Evolutionary conservation across 2,888 invertebrate species (phyloP).

Genomic region (Luperina testacea): DNA sequence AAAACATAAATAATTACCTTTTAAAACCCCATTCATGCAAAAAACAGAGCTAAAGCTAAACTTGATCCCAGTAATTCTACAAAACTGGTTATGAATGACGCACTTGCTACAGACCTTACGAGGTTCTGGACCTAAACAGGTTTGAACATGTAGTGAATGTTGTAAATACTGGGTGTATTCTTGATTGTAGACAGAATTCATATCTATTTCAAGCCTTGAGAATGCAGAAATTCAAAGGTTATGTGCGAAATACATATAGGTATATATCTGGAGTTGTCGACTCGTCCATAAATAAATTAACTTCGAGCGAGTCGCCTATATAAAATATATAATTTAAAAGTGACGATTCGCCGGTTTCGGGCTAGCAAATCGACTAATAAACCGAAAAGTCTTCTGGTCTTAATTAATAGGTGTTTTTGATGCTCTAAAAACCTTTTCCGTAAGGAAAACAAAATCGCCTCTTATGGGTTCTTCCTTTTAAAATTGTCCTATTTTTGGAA

Average conservation of each 20-base stretch:
- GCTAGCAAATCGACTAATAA: no score
- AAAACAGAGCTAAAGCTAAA: constrained; percentile 7
- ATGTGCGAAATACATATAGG: background rate
- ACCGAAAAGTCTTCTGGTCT: background rate
- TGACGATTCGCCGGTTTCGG: no score
- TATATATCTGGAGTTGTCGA: no score
- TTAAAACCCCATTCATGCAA: background rate
- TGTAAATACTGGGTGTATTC: background rate
- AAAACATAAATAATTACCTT: background rate
- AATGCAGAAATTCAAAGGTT: background rate
- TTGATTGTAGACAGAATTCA: background rate
- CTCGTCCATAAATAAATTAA: background rate
- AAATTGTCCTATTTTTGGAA: background rate
- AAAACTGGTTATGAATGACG: constrained; percentile 45
- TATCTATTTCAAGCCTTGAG: background rate
- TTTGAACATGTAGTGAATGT: constrained; percentile 26
- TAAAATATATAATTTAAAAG: background rate
- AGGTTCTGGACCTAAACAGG: constrained; percentile 29
- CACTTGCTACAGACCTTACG: constrained; percentile 28
- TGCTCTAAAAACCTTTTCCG: background rate
- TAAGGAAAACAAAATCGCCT: background rate
- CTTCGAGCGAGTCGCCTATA: background rate
- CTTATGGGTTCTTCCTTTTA: background rate
- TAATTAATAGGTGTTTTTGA: background rate
- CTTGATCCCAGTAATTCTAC: constrained; percentile 6